Conservation (phyloP, 1,140 invertebrate species). For the Gryllus bimaculatus region DNA sequence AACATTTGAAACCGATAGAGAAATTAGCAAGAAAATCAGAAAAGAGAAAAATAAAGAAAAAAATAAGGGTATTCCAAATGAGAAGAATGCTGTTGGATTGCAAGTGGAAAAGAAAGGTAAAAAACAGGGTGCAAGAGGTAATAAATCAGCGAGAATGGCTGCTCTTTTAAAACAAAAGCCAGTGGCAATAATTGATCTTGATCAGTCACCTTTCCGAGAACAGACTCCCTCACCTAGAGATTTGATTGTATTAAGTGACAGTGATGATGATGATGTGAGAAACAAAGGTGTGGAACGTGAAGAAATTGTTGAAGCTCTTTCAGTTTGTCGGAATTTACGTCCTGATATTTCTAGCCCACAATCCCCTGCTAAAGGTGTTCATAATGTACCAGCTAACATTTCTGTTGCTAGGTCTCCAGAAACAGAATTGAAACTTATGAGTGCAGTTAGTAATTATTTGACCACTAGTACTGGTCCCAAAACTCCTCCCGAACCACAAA, state of each 20-base stretch:
- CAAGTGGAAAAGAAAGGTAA: conserved; percentile 13
- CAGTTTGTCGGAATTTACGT: background rate
- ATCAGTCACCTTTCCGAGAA: conserved; percentile 71
- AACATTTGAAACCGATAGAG: conserved; percentile 24
- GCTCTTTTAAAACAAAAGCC: conserved; percentile 41
- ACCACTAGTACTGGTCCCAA: conserved; percentile 47
- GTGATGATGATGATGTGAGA: conserved; percentile 51
- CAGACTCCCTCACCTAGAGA: conserved; percentile 66
- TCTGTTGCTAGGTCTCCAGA: conserved; percentile 18
- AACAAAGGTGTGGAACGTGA: conserved; percentile 24
- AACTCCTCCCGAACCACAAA: conserved; percentile 61
- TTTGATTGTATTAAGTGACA: conserved; percentile 71
- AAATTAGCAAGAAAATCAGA: conserved; percentile 23
- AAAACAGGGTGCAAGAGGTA: conserved; percentile 7
- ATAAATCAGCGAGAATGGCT: conserved; percentile 16
- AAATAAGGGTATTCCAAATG: conserved; percentile 33
- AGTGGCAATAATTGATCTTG: conserved; percentile 75
- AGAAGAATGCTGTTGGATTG: conserved; percentile 28
- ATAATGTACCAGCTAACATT: conserved; percentile 7
- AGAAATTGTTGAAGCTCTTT: background rate
- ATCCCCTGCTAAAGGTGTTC: background rate
- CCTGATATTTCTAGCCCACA: conserved; percentile 11
- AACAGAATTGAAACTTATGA: conserved; percentile 19
- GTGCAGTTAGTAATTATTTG: conserved; percentile 21
- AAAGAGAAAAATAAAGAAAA: conserved; percentile 36